phyloP scores from a whole-genome alignment of 2,797 vertebrate species.

The Rhodeus uyekii region DNA sequence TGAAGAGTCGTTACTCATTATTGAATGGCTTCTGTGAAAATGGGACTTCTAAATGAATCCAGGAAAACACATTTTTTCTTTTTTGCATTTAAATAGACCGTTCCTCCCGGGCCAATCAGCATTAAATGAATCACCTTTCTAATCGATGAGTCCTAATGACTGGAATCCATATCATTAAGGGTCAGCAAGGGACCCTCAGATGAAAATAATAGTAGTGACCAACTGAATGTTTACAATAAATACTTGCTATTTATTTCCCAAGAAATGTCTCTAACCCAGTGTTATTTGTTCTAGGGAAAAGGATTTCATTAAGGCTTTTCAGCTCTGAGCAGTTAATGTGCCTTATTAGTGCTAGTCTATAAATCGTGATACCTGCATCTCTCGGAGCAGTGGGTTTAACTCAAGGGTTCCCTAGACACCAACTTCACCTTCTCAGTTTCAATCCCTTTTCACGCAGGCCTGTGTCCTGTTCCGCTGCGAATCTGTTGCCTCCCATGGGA shows the following conservation, averaged over 20 bases:
- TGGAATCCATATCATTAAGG: background rate
- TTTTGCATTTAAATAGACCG: constrained; percentile 21
- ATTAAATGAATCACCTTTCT: constrained; percentile 42
- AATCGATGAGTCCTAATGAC: constrained; percentile 53
- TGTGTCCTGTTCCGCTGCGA: background rate
- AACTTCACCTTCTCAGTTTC: constrained; percentile 5
- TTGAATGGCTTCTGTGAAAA: constrained; percentile 24
- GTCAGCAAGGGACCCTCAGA: constrained; percentile 31
- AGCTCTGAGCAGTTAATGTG: constrained; percentile 10
- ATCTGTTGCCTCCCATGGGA: background rate
- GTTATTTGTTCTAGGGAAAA: background rate
- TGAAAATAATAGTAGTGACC: constrained; percentile 21
- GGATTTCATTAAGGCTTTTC: constrained; percentile 18
- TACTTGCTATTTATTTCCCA: constrained; percentile 11
- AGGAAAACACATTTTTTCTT: constrained; percentile 15
- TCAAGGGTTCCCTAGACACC: background rate
- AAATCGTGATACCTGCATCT: background rate
- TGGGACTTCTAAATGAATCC: background rate
- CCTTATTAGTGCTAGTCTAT: constrained; percentile 18
- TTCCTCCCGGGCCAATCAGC: constrained; percentile 43
- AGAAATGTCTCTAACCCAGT: constrained; percentile 19
- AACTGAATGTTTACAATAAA: constrained; percentile 42
- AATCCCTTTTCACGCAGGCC: background rate
- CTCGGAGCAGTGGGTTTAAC: background rate
- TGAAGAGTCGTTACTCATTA: background rate